Base-by-base conservation (phyloP, 1,140 invertebrate species). In the Matsumurasca onukii region DNA sequence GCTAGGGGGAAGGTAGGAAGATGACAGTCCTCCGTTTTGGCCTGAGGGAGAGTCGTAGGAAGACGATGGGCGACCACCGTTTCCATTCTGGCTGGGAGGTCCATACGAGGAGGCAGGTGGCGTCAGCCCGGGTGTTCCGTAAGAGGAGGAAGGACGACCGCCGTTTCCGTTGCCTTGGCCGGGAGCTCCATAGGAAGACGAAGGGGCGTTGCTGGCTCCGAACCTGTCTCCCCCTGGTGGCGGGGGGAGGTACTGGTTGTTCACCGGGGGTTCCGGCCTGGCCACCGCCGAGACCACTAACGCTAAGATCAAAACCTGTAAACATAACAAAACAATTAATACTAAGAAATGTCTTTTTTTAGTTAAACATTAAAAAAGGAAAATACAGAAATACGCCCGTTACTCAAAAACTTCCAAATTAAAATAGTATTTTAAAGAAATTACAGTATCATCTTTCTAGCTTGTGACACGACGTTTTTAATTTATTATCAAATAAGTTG, bases 51-150 rank as follows among this genome's bases (percentile, higher is more conserved):
- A n/a, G n/a, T n/a, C n/a, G n/a, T n/a, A n/a, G n/a, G n/a, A n/a
- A n/a, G n/a, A n/a, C n/a, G n/a, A n/a, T n/a, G n/a, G n/a, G n/a
- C n/a, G n/a, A n/a, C 20, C 22, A 27, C 64, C 64, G 29, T 66
- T 66, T 66, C 64, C 64, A 22, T 39, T 39, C n/a, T 22, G 22
- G 20, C 63, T 29, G 1, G 27, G 27, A 62, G 29, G 25, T 29
- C 59, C 63, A 45, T 34, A 24, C 45, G 59, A 55, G 15, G 59
- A 62, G 17, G 59, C 24, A 5, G 59, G 59, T 45, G 34, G 34
- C 17, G 34, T 12, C 5, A 20, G 20, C 3, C 71, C 67, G 49
- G 76, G 77, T 29, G 77, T 71, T 20, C 75, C 78, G 70, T 79
- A 79, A 25, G 69, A 71, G 29, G 76, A 75, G 29, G 74, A 75